Conservation (phyloP, 2,888 invertebrate species). For the Lasioglossum calceatum region DNA sequence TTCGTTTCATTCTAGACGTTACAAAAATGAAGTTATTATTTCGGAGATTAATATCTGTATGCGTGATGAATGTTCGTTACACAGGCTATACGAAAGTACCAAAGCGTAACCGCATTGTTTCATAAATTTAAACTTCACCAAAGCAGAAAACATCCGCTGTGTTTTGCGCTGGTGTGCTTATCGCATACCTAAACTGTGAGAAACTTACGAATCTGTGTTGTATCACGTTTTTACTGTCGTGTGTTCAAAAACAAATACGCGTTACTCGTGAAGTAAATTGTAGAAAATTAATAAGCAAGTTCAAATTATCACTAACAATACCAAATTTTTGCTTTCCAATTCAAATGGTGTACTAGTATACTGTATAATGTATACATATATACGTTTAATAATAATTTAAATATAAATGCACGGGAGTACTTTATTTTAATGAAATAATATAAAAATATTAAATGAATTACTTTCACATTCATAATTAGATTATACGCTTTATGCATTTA, state of each 20-base stretch:
- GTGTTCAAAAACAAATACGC: background rate
- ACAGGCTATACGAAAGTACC: conserved; percentile 13
- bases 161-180: background rate
- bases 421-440: background rate
- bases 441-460: too few relatives aligned
- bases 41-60: conserved; percentile 13
- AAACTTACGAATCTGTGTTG: background rate
- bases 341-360: background rate
- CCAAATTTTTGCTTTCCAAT: background rate
- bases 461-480: too few relatives aligned
- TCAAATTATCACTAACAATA: background rate
- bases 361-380: too few relatives aligned
- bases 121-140: conserved; percentile 38
- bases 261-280: background rate
- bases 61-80: background rate
- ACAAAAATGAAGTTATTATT: conserved; percentile 34
- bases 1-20: background rate
- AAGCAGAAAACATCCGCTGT: conserved; percentile 26
- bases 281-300: background rate
- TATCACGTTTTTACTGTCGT: background rate
- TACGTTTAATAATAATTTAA: background rate
- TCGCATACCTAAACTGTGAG: background rate
- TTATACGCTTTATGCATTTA: too few relatives aligned
- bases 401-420: too few relatives aligned
- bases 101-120: conserved; percentile 28